phyloP scores from a whole-genome alignment of 92 coral and sea anemone species.

The Porites cylindrica region DNA sequence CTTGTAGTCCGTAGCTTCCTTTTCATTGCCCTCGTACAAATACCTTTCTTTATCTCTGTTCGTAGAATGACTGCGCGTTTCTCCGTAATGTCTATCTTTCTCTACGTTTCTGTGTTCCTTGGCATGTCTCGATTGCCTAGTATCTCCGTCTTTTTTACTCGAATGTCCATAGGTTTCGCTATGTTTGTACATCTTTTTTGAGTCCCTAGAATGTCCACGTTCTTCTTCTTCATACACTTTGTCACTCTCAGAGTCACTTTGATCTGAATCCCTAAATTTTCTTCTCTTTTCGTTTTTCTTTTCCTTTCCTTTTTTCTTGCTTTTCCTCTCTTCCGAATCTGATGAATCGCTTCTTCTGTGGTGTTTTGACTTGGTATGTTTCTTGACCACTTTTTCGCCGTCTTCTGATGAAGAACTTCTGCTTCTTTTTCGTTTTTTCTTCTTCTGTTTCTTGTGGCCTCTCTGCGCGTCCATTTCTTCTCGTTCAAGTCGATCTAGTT shows the following conservation, averaged over 20 bases:
- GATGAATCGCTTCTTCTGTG: constrained; percentile 14
- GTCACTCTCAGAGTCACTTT: constrained; percentile 5
- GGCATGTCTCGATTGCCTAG: neutral
- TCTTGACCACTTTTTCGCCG: constrained; percentile 21
- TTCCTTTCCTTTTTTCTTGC: constrained; percentile 10
- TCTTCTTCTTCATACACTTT: neutral
- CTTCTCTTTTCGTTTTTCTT: constrained; percentile 26
- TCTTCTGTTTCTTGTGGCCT: constrained; percentile 47
- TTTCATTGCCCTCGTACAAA: neutral
- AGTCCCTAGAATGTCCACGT: neutral
- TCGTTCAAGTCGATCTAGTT: constrained; percentile 68
- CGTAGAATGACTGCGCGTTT: constrained; percentile 6
- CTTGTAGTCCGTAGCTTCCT: neutral
- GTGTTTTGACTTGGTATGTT: neutral
- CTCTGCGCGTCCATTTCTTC: constrained; percentile 35
- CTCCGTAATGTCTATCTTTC: neutral
- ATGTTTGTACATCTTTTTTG: neutral
- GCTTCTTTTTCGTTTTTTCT: constrained; percentile 49
- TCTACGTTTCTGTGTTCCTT: neutral
- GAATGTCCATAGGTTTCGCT: constrained; percentile 13
- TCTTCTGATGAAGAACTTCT: constrained; percentile 33
- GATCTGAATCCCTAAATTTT: constrained; percentile 3
- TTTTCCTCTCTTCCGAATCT: constrained; percentile 37
- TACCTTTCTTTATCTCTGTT: neutral
- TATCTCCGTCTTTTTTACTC: neutral